Conservation (phyloP, 53 echinoderm and acorn worm genomes). For the Holothuria scabra region DNA sequence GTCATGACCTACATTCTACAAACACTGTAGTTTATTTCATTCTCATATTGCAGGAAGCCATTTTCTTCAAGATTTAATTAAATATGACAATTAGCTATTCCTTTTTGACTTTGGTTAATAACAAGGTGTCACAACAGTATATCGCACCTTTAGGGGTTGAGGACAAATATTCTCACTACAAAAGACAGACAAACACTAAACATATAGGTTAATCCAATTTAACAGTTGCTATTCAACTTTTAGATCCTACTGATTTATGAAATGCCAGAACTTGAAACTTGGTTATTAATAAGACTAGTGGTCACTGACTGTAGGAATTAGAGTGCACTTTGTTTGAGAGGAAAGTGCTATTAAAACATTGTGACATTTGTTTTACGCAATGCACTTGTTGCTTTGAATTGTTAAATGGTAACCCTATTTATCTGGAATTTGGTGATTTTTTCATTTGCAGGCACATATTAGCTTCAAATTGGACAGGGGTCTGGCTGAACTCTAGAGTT, state of each 20-base stretch:
- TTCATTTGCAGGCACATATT: too few species aligned
- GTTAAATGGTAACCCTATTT: too few species aligned
- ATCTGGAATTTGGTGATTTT: too few species aligned
- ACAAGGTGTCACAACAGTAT: conserved; percentile 18
- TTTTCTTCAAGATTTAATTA: conserved; percentile 6
- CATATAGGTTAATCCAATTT: conserved; percentile 27
- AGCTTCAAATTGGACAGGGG: too few species aligned
- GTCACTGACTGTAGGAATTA: conserved; percentile 18
- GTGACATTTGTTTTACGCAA: too few species aligned
- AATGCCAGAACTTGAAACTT: not conserved
- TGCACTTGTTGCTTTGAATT: too few species aligned
- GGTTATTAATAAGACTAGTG: conserved; percentile 5
- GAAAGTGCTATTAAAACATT: too few species aligned
- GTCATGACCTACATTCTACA: too few species aligned
- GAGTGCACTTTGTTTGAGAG: not conserved
- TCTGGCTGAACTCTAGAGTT: too few species aligned
- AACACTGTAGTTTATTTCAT: too few species aligned
- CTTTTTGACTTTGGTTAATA: not conserved
- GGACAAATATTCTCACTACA: too few species aligned
- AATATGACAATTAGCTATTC: not conserved
- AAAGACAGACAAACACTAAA: not conserved
- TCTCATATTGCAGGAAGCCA: not conserved
- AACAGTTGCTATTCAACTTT: not conserved
- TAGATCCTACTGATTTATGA: conserved; percentile 8
- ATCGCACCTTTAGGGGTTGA: too few species aligned